Base-by-base conservation (phyloP, 2,113 vertebrate genomes). In the Otus sunia region DNA sequence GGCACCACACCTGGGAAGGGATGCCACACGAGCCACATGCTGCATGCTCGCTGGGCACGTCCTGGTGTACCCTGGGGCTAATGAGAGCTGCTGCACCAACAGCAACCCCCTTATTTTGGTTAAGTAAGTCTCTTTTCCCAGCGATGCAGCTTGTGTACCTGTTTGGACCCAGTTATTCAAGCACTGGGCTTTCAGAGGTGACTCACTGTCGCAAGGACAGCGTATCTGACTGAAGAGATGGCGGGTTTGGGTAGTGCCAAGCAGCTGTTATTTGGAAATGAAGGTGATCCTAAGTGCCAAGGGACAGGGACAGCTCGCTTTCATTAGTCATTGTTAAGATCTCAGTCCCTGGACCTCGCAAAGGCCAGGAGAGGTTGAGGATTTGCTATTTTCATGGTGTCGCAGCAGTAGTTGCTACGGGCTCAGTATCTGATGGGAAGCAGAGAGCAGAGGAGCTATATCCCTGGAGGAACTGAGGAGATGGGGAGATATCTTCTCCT, bases 101-200 rank as follows among this genome's bases (percentile, higher is more conserved):
- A 85, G 43, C 63, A 76, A 58, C 37, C 10, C 12, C 53, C 36
- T 59, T 29, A 8, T 43, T 91, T 58, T 5, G 2, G 16, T 32
- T 39, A 25, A 50, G 68, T 59, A 75, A 18, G 4, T 5, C 49
- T 74, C 23, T 72, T 23, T 85, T 76, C 41, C n/a, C 34, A 37
- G 52, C 1, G 0, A 22, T 0, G 1, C 11, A 47, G 15, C 25
- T 76, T 3, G 0, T 72, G 86, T 60, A 30, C 34, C 22, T 43
- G 23, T 26, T 52, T 2, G 8, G 29, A 50, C 37, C 19, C 0
- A 4, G 34, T 60, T 75, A 5, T 29, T 37, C 0, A 6, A 49
- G 32, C 2, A 0, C 2, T 17, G 32, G 55, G 27, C 76, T 82
- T 50, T 56, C n/a, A 18, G 50, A 45, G 27, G 41, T 27, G 74